Base-by-base conservation (phyloP, 2,888 invertebrate species). In the Luperina nickerlii region DNA sequence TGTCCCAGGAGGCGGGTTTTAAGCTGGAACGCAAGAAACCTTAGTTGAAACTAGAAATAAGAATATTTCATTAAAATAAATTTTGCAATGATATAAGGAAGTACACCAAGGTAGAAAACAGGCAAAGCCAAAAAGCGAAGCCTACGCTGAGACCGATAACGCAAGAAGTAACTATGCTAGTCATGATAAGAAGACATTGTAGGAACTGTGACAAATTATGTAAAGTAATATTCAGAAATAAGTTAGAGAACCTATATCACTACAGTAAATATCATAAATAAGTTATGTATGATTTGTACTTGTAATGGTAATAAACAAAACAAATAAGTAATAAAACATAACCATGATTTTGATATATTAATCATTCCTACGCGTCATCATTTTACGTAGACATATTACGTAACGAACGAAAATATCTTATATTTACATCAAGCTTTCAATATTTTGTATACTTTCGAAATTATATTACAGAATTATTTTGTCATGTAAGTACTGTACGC, bases 11-110 rank as follows among this genome's bases (percentile, higher is more conserved):
- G 73, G 72, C 42, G 27, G 13, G 27, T 67, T 65, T 67, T 11
- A 48, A 13, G 51, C 65, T 62, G 73, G 32, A 76, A 62, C 68
- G 60, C 69, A 54, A 67, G 57, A 83, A 86, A 76, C 48, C 66
- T 73, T 69, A 70, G 72, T 76, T 38, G 27, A 13, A 60, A 72
- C 54, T 24, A 20, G 32, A 71, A 65, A 72, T 32, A 72, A 65
- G 11, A 24, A 79, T 60, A 45, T 66, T 42, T 51, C 0, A 0
- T 62, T 5, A 38, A 48, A 45, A 48, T 15, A 62, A 76, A 76
- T 62, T 48, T 38, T 32, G 32, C 13, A 20, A 74, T 32, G 1
- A 74, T 54, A 27, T 6, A 45, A 45, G 20, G 20, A 45, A 63
- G 51, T 63, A 7, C 27, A 62, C 20, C 24, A 63, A 24, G 15